phyloP scores from a whole-genome alignment of 2,888 invertebrate species.

The Ecdyonurus torrentis region DNA sequence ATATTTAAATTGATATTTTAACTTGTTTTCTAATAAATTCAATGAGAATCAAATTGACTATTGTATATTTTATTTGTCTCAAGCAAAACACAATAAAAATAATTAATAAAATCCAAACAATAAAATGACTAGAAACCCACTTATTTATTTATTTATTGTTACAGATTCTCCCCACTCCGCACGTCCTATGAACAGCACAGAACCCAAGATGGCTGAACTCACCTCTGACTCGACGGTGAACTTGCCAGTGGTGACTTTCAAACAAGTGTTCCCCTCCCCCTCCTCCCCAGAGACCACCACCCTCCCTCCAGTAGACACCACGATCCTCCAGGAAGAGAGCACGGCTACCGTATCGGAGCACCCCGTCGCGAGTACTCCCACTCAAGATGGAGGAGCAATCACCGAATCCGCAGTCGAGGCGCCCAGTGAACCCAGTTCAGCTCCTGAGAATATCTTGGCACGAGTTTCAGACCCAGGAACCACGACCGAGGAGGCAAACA shows the following conservation, averaged over 20 bases:
- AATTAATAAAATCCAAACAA: too few species aligned
- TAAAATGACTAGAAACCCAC: too few species aligned
- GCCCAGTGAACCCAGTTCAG: background rate
- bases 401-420: background rate
- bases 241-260: background rate
- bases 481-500: background rate
- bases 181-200: background rate
- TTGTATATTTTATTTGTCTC: too few species aligned
- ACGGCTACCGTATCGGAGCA: background rate
- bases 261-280: background rate
- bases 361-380: background rate
- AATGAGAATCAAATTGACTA: too few species aligned
- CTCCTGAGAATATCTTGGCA: background rate
- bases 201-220: background rate
- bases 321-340: background rate
- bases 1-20: too few species aligned
- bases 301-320: background rate
- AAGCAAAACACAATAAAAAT: too few species aligned
- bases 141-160: constrained; percentile 13
- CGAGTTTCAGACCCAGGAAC: background rate
- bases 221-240: background rate
- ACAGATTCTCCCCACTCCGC: background rate
- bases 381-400: background rate
- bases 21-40: too few species aligned
- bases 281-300: background rate